Evolutionary conservation across 2,113 vertebrate genomes (phyloP).

Genomic region (Redunca redunca): DNA sequence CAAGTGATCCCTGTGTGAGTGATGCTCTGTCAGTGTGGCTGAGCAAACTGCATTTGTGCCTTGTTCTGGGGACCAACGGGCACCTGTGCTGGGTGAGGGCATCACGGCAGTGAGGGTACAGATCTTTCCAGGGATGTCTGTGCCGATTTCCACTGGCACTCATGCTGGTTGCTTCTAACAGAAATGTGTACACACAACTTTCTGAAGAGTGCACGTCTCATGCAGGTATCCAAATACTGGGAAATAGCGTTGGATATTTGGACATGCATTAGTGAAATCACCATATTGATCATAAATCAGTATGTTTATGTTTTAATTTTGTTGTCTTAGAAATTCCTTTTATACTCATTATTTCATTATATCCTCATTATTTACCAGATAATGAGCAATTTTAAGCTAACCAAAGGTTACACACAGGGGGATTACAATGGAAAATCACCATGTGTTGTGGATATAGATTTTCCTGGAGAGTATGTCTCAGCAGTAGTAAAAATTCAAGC

Average conservation of each 20-base stretch:
- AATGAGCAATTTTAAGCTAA: not conserved
- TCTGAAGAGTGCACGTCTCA: fast-evolving
- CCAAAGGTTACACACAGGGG: not conserved
- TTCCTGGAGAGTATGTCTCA: not conserved
- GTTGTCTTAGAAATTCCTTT: not conserved
- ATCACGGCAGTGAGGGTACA: not conserved
- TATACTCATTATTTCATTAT: not conserved
- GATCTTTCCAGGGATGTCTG: not conserved
- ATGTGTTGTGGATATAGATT: not conserved
- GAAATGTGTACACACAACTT: not conserved
- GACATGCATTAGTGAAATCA: not conserved
- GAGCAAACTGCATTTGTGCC: not conserved
- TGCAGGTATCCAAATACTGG: not conserved
- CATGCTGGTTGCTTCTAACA: not conserved
- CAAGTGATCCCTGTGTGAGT: fast-evolving
- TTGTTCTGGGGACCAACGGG: not conserved
- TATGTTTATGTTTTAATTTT: not conserved
- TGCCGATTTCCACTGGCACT: not conserved
- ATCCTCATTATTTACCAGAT: not conserved
- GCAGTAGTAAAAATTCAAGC: not conserved
- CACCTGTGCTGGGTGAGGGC: not conserved
- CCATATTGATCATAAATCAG: not conserved
- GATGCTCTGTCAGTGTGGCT: not conserved
- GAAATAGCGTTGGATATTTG: not conserved
- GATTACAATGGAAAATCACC: not conserved